A percentile compares a stretch with the other conserved stretches of the same genome.
These are phyloP conservation scores for Mus minutoides DNA, from an alignment of 2,797 vertebrate genomes.

Conservation along the genomic window DNA sequence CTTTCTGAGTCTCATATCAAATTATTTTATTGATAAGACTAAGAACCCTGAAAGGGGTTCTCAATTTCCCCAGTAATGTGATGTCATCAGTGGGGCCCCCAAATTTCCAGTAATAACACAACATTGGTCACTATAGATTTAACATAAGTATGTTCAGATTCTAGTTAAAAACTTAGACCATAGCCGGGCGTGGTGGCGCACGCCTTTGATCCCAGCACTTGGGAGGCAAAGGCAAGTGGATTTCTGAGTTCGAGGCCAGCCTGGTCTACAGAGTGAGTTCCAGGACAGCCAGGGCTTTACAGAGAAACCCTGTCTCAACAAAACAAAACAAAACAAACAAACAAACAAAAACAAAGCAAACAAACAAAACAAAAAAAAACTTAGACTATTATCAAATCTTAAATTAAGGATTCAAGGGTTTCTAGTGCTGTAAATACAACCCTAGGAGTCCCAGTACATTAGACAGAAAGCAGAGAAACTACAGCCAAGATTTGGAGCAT, in stretches of 20 bases:
- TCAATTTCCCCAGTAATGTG: background rate
- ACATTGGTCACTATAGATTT: background rate
- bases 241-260: no score
- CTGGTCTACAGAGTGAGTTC: no score
- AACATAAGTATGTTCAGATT: background rate
- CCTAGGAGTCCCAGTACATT: constrained; percentile 57
- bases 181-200: no score
- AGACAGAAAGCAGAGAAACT: constrained; percentile 59
- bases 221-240: no score
- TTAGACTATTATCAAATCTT: background rate
- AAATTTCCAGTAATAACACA: background rate
- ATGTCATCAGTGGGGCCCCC: background rate
- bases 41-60: background rate
- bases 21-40: background rate
- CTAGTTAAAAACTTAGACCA: background rate
- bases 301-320: no score
- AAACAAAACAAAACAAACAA: no score
- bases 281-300: no score
- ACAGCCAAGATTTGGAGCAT: constrained; percentile 76
- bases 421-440: constrained; percentile 64
- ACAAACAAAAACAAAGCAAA: no score
- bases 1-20: background rate
- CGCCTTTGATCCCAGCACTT: no score
- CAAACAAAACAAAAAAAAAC: no score
- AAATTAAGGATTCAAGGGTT: constrained; percentile 38